Conservation (phyloP, 1,140 invertebrate species). For the Drosophila mauritiana region DNA sequence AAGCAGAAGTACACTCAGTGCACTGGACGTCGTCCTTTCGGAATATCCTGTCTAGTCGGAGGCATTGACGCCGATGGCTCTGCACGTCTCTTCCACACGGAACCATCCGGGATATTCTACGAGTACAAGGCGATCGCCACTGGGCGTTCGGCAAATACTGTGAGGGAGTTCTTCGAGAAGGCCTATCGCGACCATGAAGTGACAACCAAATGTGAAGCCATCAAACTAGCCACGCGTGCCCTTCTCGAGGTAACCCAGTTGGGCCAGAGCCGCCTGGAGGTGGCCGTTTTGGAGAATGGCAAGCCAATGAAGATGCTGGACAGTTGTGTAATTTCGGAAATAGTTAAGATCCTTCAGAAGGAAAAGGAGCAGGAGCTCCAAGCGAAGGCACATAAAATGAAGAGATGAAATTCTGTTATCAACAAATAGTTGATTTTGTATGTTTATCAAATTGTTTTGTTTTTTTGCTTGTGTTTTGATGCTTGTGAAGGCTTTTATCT, state of each 20-base stretch:
- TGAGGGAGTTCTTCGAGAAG: conserved; percentile 99
- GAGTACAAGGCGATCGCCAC: conserved; percentile 99
- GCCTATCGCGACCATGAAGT: conserved; percentile 96
- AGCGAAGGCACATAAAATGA: conserved; percentile 96
- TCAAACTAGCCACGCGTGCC: conserved; percentile 97
- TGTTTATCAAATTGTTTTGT: not conserved
- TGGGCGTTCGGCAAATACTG: conserved; percentile 98
- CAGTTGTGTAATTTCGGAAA: conserved; percentile 94
- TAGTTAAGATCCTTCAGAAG: conserved; percentile 97
- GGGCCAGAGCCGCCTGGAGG: conserved; percentile 99
- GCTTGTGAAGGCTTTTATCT: too few species aligned
- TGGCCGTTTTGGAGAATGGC: conserved; percentile 96
- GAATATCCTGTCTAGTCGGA: conserved; percentile 98
- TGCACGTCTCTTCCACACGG: conserved; percentile 99
- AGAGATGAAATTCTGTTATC: not conserved
- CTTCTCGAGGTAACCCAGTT: conserved; percentile 99
- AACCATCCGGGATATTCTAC: conserved; percentile 99
- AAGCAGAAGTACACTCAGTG: conserved; percentile 99
- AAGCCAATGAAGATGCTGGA: conserved; percentile 95
- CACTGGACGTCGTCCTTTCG: conserved; percentile 99
- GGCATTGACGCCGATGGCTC: conserved; percentile 99
- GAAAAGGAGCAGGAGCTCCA: conserved; percentile 99
- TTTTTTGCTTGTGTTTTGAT: too few species aligned
- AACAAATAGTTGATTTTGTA: not conserved
- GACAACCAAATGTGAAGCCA: conserved; percentile 93